A percentile compares a stretch with the other conserved stretches of the same genome.
These are phyloP conservation scores for Echiichthys vipera DNA, from an alignment of 2,797 vertebrate species.

Conservation along the genomic window DNA sequence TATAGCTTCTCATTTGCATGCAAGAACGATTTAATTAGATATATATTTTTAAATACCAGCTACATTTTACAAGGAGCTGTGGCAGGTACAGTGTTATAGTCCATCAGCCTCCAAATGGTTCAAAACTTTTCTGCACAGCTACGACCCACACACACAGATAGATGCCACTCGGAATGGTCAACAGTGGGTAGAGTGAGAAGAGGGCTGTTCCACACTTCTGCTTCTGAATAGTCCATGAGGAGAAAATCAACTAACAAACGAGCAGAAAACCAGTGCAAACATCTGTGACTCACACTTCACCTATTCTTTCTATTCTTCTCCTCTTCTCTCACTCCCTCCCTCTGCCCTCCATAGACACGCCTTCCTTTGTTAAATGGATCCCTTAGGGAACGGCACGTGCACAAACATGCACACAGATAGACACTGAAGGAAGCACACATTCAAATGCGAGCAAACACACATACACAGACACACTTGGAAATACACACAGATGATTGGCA, in stretches of 20 bases:
- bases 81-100: neutral
- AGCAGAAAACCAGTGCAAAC: constrained; percentile 50
- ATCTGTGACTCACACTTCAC: constrained; percentile 67
- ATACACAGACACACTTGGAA: neutral
- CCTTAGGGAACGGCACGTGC: constrained; percentile 41
- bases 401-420: constrained; percentile 10
- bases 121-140: too few relatives aligned
- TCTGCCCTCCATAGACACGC: constrained; percentile 48
- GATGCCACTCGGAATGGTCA: neutral
- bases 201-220: constrained; percentile 43
- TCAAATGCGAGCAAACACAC: neutral
- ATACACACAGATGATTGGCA: constrained; percentile 66
- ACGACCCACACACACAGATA: constrained; percentile 1
- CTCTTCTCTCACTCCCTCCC: constrained; percentile 36
- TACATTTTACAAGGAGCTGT: neutral
- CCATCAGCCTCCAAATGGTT: too few relatives aligned
- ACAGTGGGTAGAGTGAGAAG: neutral
- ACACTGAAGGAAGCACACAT: neutral
- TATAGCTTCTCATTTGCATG: constrained; percentile 63
- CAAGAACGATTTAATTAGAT: constrained; percentile 44
- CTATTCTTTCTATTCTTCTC: constrained; percentile 48
- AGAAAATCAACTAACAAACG: constrained; percentile 42
- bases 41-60: constrained; percentile 12
- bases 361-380: constrained; percentile 47
- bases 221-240: constrained; percentile 7